Evolutionary conservation across 2,888 invertebrate genomes (phyloP).

Genomic region (Galerucella nymphaeae): DNA sequence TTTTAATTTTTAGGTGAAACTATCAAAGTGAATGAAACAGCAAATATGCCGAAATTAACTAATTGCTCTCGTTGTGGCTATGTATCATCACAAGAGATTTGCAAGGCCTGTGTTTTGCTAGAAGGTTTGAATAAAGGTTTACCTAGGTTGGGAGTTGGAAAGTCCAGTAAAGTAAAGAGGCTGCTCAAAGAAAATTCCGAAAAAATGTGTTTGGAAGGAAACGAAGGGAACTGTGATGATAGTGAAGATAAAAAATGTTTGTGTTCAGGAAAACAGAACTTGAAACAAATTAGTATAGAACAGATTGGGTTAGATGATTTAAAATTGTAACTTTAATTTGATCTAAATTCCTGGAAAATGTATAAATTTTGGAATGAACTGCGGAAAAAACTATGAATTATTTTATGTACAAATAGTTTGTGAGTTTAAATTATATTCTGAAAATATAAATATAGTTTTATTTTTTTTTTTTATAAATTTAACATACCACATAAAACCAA

Average conservation of each 20-base stretch:
- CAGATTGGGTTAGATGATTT: slow-evolving; percentile 33
- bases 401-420: no score
- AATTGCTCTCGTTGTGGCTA: slow-evolving; percentile 89
- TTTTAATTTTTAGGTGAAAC: slow-evolving; percentile 77
- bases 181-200: slow-evolving; percentile 70
- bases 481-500: slow-evolving; percentile 2
- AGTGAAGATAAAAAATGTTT: slow-evolving; percentile 33
- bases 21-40: slow-evolving; percentile 82
- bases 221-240: slow-evolving; percentile 16
- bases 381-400: no score
- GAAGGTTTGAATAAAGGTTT: slow-evolving; percentile 95
- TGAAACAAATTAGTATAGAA: slow-evolving; percentile 35
- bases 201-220: slow-evolving; percentile 38
- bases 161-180: slow-evolving; percentile 82
- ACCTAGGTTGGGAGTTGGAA: slow-evolving; percentile 91
- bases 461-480: slow-evolving; percentile 6
- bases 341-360: not conserved
- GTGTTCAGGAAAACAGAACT: slow-evolving; percentile 40
- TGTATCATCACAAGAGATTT: slow-evolving; percentile 91
- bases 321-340: slow-evolving; percentile 31
- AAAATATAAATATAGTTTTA: not conserved
- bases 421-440: not conserved
- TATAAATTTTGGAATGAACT: no score
- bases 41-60: slow-evolving; percentile 84
- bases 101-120: slow-evolving; percentile 95